phyloP scores from a whole-genome alignment of 2,888 invertebrate species.

The Eucriotettix oculatus region DNA sequence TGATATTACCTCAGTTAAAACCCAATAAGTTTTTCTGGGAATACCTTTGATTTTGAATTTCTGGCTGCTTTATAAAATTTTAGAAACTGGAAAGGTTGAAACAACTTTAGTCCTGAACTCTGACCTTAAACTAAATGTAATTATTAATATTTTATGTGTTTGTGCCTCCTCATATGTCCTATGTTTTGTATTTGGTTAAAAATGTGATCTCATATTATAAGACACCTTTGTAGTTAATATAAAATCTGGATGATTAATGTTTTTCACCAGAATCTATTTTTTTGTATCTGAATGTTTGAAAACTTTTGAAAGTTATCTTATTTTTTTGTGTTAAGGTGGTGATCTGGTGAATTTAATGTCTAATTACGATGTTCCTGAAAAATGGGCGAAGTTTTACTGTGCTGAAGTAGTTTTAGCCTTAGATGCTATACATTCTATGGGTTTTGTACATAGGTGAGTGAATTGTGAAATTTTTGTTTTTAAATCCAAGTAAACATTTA shows the following conservation, averaged over 20 bases:
- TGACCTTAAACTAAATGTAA: too few species aligned
- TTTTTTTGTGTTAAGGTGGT: conserved; percentile 47
- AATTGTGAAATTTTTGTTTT: background rate
- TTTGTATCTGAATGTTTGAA: background rate
- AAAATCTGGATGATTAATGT: background rate
- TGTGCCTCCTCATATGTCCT: too few species aligned
- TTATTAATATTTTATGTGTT: too few species aligned
- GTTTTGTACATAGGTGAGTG: conserved; percentile 52
- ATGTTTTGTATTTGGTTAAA: too few species aligned
- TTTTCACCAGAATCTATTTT: background rate
- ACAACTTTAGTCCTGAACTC: too few species aligned
- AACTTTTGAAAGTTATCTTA: background rate
- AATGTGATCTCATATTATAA: too few species aligned
- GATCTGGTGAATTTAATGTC: conserved; percentile 98
- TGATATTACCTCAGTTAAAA: too few species aligned
- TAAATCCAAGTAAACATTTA: background rate
- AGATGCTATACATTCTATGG: conserved; percentile 97
- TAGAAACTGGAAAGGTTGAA: too few species aligned
- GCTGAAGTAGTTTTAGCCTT: conserved; percentile 95
- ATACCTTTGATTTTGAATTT: too few species aligned
- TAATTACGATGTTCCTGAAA: conserved; percentile 96
- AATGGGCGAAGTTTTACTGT: conserved; percentile 96
- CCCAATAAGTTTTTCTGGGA: too few species aligned
- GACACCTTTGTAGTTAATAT: too few species aligned
- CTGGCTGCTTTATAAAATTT: too few species aligned